Base-by-base conservation (phyloP, 2,888 invertebrate species). In the Conops quadrifasciatus region DNA sequence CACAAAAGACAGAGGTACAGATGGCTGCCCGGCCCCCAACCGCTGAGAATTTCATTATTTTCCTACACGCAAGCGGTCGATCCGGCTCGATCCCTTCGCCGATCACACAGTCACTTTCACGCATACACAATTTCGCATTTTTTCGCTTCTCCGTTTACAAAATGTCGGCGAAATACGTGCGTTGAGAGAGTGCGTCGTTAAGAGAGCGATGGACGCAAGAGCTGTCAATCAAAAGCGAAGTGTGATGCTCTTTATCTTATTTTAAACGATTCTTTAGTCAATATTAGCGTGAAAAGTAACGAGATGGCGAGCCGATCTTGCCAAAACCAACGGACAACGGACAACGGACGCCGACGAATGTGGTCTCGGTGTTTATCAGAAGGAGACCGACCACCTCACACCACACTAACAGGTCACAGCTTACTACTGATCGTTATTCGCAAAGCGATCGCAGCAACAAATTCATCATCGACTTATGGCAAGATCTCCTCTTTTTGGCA, bases 41-140 rank as follows among this genome's bases (percentile, higher is more conserved):
- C 77, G 80, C 74, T 80, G 80, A 77, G 80, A 80, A 80, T 80
- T 79, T 77, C 78, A 75, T 73, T 67, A 71, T 71, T 65, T 71
- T 47, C 73, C 76, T 76, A 78, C 64, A 58, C 28, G 66, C 36
- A 36, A 36, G 36, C 36, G 36, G 36, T 36, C 9, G 36, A 36
- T 4, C 36, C 5, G 36, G 36, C n/a, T 53, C 76, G 75, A 78
- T 75, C 74, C 72, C 72, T 74, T 63, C n/a, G n/a, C 72, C 68
- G 15, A 28, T 26, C 53, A 30, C 62, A 67, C 62, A 53, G 53
- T 45, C 67, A 64, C 67, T 53, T 59, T 45, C 24, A 28, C 45
- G 28, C 21, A 19, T 19, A 28, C 47, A 53, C 43, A 59, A 60
- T 58, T 69, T 71, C 28, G 65, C 66, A 53, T 60, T n/a, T n/a